Percentiles rank a stretch among this genome's conserved stretches.
Evolutionary conservation across 2,113 vertebrate genomes (phyloP).

Genomic region (Pithys albifrons): DNA sequence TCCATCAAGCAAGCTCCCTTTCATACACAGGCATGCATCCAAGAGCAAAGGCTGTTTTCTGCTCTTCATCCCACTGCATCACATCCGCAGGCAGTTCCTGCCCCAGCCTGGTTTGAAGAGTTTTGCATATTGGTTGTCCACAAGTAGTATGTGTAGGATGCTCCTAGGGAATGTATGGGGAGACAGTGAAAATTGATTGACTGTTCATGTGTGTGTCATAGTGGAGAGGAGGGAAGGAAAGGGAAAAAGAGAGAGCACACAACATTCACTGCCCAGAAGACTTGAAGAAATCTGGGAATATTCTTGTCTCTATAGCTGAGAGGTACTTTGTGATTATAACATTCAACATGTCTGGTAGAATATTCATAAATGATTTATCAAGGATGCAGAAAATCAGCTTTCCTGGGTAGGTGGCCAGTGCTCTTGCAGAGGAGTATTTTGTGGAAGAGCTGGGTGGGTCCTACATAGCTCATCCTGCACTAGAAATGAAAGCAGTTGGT

Average conservation of each 20-base stretch:
- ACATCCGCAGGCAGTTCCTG: neutral
- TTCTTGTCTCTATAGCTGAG: neutral
- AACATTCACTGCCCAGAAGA: rapidly evolving
- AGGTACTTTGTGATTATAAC: neutral
- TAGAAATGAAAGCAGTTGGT: neutral
- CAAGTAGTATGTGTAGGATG: neutral
- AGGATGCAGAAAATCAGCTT: neutral
- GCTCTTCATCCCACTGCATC: neutral
- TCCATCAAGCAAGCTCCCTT: neutral
- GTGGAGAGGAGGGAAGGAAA: neutral
- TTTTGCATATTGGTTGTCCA: neutral
- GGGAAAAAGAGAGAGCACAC: neutral
- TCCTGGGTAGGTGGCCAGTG: neutral
- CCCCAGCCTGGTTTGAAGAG: neutral
- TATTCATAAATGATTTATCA: neutral
- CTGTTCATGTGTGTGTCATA: neutral
- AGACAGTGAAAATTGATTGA: neutral
- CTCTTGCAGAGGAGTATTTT: neutral
- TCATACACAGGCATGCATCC: neutral
- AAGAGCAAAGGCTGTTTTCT: neutral
- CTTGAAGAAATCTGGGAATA: neutral
- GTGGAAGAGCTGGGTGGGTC: neutral
- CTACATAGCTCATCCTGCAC: neutral
- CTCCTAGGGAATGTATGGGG: neutral
- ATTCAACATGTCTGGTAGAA: neutral